Evolutionary conservation across 2,888 invertebrate species (phyloP), one percentile per base, ranked within the genome.

Genomic region (Athetis lepigone): DNA sequence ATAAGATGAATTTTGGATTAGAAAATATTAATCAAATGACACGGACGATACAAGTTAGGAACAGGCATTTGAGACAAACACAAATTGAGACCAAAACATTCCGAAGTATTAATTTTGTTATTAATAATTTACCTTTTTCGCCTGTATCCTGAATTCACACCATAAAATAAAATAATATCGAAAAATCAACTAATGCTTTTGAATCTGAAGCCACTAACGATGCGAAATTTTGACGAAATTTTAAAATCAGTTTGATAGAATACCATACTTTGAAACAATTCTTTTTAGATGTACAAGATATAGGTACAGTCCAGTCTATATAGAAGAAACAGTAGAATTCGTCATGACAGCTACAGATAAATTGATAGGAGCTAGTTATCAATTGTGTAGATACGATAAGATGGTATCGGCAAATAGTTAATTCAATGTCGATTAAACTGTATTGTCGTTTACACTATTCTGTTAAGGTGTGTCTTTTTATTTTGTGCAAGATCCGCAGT

Each of bases 311-410:
- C 36, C 1, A 43, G 19, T 33, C 36, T 50, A 40, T 45, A 37
- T 46, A 50, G 49, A 58, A 68, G 39, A 45, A 60, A 59, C 27
- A 29, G 42, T 45, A 25, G 59, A 59, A 62, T 65, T 72, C 46
- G 59, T 70, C 72, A 73, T 49, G 54, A 19, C 18, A 29, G 27
- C 47, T 59, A 47, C 56, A 81, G 79, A 82, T 81, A 80, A 58
- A 72, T 60, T 29, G 81, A 83, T 82, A 84, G 55, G 18, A 63
- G 21, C 27, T 40, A 5, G 60, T 46, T 84, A 82, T 82, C 84
- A 52, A 62, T 42, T 18, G 39, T 57, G 63, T 72, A 56, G 65
- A 68, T 39, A 57, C 23, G 81, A 80, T 81, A 78, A 74, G 74
- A 61, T 57, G 23, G 27, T 66, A 70, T 73, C 72, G 60, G 52